Conservation (phyloP, 2,888 invertebrate genomes). For the Rambutsinella grinnellia region DNA sequence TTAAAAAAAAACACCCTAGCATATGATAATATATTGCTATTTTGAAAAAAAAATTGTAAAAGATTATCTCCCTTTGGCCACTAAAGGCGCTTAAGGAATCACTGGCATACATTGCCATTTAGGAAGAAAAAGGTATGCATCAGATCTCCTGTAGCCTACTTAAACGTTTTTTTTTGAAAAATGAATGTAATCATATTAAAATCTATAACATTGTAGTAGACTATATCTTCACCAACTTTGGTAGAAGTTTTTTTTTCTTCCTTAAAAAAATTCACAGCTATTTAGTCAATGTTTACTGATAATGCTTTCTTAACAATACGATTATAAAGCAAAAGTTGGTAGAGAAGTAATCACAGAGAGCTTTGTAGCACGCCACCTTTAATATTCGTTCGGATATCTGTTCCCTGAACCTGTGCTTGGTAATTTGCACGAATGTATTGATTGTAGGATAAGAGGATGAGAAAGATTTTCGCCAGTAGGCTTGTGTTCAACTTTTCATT, state of each 20-base stretch:
- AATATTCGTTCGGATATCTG: too few relatives aligned
- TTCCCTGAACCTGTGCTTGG: too few relatives aligned
- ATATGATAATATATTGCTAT: background rate
- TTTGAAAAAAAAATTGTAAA: slow-evolving; percentile 12
- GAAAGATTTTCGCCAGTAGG: background rate
- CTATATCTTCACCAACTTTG: slow-evolving; percentile 39
- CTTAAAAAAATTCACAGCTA: slow-evolving; percentile 43
- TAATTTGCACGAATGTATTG: too few relatives aligned
- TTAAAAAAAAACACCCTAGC: background rate
- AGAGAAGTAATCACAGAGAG: too few relatives aligned
- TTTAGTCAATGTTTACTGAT: slow-evolving; percentile 44
- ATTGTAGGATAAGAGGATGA: too few relatives aligned
- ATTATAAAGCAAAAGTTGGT: too few relatives aligned
- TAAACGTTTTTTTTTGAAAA: slow-evolving; percentile 13
- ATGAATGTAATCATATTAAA: slow-evolving; percentile 38
- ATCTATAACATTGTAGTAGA: slow-evolving; percentile 14
- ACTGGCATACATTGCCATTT: slow-evolving; percentile 1
- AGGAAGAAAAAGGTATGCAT: slow-evolving; percentile 4
- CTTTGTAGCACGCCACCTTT: too few relatives aligned
- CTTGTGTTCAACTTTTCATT: background rate
- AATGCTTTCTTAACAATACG: slow-evolving; percentile 47
- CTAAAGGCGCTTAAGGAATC: slow-evolving; percentile 28
- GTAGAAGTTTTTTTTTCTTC: slow-evolving; percentile 38
- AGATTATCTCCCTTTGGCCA: slow-evolving; percentile 27
- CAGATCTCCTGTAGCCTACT: slow-evolving; percentile 37